A percentile compares a stretch with the other conserved stretches of the same genome.
phyloP scores from a whole-genome alignment of 2,888 invertebrate genomes.

The Idaea dimidiata region DNA sequence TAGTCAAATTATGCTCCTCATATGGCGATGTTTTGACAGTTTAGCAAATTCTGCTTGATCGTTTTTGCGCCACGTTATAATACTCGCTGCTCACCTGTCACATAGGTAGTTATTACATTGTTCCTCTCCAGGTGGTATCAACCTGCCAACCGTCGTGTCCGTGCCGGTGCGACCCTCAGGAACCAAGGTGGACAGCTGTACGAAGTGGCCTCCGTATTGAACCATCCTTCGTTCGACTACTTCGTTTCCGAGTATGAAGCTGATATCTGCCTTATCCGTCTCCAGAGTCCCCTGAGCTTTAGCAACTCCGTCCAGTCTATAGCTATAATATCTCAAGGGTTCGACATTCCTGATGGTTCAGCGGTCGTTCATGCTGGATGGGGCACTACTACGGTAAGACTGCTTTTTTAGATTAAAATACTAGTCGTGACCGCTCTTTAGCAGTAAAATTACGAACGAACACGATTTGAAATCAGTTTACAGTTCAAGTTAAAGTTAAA shows the following conservation, averaged over 20 bases:
- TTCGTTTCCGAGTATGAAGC: background rate
- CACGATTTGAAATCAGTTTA: background rate
- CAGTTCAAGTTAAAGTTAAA: no score
- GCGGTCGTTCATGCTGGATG: conserved; percentile 51
- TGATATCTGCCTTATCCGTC: conserved; percentile 28
- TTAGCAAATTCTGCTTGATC: no score
- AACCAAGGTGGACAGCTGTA: background rate
- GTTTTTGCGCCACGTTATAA: no score
- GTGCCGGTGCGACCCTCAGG: conserved; percentile 16
- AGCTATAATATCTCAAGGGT: conserved; percentile 30
- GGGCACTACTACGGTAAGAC: conserved; percentile 45
- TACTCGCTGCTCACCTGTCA: no score
- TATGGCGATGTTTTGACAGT: no score
- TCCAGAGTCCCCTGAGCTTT: background rate
- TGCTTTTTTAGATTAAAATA: background rate
- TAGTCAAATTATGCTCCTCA: no score
- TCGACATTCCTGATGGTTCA: conserved; percentile 32
- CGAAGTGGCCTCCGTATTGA: background rate
- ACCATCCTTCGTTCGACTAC: conserved; percentile 11
- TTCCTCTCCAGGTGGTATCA: background rate
- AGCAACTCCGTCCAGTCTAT: conserved; percentile 28
- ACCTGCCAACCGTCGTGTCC: conserved; percentile 35
- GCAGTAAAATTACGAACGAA: no score
- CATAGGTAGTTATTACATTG: background rate
- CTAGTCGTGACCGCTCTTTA: background rate